Percentiles rank a stretch among this genome's conserved stretches.
These are phyloP conservation scores for Acanthosepion esculentum DNA, from an alignment of 2,888 invertebrate species.

Conservation along the genomic window DNA sequence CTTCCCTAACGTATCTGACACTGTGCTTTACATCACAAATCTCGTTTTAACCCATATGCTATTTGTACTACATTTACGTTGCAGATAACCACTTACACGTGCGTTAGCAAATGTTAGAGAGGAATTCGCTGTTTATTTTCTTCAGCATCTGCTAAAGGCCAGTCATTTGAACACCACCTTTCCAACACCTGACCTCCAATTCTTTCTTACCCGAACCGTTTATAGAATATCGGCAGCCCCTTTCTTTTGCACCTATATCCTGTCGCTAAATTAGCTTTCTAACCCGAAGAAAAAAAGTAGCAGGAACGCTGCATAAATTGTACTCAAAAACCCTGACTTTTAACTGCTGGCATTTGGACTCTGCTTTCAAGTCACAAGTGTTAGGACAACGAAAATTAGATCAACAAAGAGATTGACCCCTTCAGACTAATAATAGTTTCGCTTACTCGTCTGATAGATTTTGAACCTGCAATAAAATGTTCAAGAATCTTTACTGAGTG, in stretches of 20 bases:
- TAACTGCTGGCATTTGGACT: background rate
- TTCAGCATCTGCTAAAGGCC: background rate
- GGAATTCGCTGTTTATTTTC: background rate
- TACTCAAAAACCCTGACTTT: background rate
- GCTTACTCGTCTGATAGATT: background rate
- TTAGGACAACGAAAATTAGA: background rate
- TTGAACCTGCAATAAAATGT: background rate
- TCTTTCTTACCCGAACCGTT: background rate
- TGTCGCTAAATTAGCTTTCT: background rate
- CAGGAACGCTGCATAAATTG: background rate
- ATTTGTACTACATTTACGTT: background rate
- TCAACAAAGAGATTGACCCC: background rate
- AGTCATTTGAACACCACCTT: background rate
- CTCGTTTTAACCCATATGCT: background rate
- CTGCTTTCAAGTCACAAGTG: background rate
- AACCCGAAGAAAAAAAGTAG: background rate
- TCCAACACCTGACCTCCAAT: background rate
- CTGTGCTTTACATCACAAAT: too few species aligned
- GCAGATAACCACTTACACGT: conserved; percentile 11
- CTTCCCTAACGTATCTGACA: too few species aligned
- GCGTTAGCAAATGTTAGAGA: background rate
- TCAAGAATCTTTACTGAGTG: background rate
- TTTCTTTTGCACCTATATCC: background rate
- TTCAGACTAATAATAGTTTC: background rate
- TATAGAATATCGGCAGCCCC: background rate